Percentiles rank a stretch among this genome's conserved stretches.
Evolutionary conservation across 2,888 invertebrate species (phyloP).

Genomic region (Athripsodes cinereus): DNA sequence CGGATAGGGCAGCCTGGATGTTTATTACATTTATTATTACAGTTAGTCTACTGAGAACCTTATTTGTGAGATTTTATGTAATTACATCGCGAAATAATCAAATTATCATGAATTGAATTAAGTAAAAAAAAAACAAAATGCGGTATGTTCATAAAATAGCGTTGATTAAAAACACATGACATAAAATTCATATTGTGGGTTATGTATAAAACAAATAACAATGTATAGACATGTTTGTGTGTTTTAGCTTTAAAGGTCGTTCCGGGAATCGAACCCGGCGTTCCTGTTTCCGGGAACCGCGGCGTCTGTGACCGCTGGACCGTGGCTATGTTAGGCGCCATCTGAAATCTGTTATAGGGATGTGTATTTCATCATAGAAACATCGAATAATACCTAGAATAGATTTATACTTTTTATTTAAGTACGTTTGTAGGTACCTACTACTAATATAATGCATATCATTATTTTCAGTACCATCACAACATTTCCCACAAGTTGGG

Average conservation of each 20-base stretch:
- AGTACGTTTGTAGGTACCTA: too few relatives aligned
- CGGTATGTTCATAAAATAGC: too few relatives aligned
- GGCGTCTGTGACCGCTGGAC: conserved; percentile 20
- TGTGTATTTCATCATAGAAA: neutral
- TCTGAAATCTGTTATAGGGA: neutral
- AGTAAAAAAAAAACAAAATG: too few relatives aligned
- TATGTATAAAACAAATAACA: neutral
- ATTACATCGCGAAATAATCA: too few relatives aligned
- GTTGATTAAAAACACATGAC: neutral
- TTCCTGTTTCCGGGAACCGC: conserved; percentile 21
- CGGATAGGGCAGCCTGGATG: too few relatives aligned
- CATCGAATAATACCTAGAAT: neutral
- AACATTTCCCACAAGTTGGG: too few relatives aligned
- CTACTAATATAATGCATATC: too few relatives aligned
- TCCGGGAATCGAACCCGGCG: conserved; percentile 7
- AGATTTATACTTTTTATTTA: neutral
- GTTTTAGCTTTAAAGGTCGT: neutral
- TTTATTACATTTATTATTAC: too few relatives aligned
- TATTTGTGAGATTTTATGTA: too few relatives aligned
- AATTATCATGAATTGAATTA: too few relatives aligned
- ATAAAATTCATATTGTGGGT: neutral
- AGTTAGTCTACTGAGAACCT: too few relatives aligned
- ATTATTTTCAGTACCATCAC: too few relatives aligned
- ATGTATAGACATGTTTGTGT: neutral
- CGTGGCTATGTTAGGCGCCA: conserved; percentile 14